Evolutionary conservation across 2,797 vertebrate genomes (phyloP).

Genomic region (Fratercula arctica): DNA sequence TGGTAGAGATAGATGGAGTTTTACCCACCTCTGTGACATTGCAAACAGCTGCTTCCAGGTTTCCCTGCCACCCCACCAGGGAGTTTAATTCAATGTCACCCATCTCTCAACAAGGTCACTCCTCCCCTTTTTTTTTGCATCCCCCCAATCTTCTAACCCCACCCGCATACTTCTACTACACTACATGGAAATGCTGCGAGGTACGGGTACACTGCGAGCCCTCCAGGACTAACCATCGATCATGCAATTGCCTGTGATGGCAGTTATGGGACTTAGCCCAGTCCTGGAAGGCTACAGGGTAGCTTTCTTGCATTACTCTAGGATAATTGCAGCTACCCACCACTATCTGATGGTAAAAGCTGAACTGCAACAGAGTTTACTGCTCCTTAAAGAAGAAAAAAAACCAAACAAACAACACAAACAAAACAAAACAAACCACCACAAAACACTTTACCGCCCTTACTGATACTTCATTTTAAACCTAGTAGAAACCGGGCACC

Average conservation of each 20-base stretch:
- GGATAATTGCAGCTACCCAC: neutral
- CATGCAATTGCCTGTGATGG: fast-evolving
- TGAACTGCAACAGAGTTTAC: neutral
- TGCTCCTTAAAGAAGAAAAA: neutral
- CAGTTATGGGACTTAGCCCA: neutral
- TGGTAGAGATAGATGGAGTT: neutral
- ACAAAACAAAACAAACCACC: neutral
- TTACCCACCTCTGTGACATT: neutral
- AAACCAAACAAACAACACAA: too few species aligned
- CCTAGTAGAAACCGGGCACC: neutral
- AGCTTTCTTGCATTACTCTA: neutral
- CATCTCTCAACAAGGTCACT: neutral
- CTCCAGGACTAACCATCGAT: neutral
- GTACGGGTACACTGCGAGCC: fast-evolving
- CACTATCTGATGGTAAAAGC: neutral
- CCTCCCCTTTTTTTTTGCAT: neutral
- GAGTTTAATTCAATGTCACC: neutral
- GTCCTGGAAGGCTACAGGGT: neutral
- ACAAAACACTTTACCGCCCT: neutral
- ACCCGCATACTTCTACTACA: neutral
- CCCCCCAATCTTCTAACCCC: neutral
- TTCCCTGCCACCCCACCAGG: neutral
- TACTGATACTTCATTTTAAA: neutral
- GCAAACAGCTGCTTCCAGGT: neutral
- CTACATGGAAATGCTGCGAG: neutral